Conservation (phyloP, 2,888 invertebrate species). For the Cryptocephalus moraei region DNA sequence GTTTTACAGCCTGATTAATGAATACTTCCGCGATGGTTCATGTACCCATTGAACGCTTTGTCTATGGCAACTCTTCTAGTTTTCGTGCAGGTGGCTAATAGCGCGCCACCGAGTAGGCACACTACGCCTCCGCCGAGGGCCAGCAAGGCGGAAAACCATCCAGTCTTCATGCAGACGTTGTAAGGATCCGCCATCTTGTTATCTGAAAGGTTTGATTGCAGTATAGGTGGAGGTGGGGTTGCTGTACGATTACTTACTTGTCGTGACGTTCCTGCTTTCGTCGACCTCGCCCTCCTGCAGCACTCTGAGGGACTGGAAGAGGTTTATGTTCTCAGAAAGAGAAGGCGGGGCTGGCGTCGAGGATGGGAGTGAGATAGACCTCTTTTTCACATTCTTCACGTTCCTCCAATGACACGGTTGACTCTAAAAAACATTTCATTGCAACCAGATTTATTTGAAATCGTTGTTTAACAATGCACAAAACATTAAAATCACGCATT, state of each 20-base stretch:
- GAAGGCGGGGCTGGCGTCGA: constrained; percentile 29
- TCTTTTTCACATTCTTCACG: constrained; percentile 67
- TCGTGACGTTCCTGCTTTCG: constrained; percentile 38
- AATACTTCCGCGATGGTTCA: constrained; percentile 37
- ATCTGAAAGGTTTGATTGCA: constrained; percentile 3
- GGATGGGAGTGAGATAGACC: constrained; percentile 49
- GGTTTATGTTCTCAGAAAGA: constrained; percentile 79
- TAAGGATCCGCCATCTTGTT: constrained; percentile 23
- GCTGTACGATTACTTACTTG: constrained; percentile 5
- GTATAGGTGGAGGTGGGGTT: too few species aligned
- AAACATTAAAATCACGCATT: too few species aligned
- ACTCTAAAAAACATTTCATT: constrained; percentile 53
- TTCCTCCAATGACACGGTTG: constrained; percentile 92
- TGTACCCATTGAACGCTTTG: constrained; percentile 39
- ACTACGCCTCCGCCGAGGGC: constrained; percentile 43
- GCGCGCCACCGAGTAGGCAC: constrained; percentile 60
- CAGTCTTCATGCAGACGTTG: constrained; percentile 38
- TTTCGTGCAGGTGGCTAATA: constrained; percentile 67
- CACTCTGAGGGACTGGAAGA: constrained; percentile 81
- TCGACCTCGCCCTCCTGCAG: constrained; percentile 76
- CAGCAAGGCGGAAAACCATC: constrained; percentile 43
- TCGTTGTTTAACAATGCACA: too few species aligned
- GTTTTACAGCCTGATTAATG: neutral
- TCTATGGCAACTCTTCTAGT: constrained; percentile 48
- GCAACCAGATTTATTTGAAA: too few species aligned